Base-by-base conservation (phyloP, 2,888 invertebrate genomes). In the Sphinx pinastri region DNA sequence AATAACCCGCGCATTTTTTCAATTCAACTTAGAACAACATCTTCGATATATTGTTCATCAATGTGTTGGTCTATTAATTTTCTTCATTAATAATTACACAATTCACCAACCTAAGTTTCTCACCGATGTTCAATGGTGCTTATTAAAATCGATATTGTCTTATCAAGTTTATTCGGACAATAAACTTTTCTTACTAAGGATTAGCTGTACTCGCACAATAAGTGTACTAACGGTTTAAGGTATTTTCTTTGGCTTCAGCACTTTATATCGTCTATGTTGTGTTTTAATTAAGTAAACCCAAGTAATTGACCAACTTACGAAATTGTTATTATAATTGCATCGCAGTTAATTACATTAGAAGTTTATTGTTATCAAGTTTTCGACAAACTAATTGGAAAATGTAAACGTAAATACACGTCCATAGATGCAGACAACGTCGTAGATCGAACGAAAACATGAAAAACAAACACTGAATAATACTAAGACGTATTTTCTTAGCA, bases 221-320 rank as follows among this genome's bases (percentile, higher is more conserved):
- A 75, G 71, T 58, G 31, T 58, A 14, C 47, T 16, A 45, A 60
- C n/a, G 47, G 60, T 45, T 45, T 60, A 72, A 74, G 70, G 70
- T 72, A 74, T 76, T 79, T 83, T 81, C 75, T 79, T 83, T 82
- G 79, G 80, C 80, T 80, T 83, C 81, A 31, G 47, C 19, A 13
- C 19, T 63, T 19, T 19, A 49, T 19, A 19, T 47, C 19, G 19
- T 7, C 13, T 19, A 4, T 63, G 11, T 11, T 47, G 16, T 47
- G 19, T 63, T 38, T 38, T 58, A 31, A 58, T 58, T 14, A 14
- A 5, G 13, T 58, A 6, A 58, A 6, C 52, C 0, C 16, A 47
- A 60, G n/a, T 47, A 12, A 5, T 47, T 25, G 57, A 11, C n/a
- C 25, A 13, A 4, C 11, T 4, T 13, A 25, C 12, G 12, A 57